phyloP scores from a whole-genome alignment of 2,113 vertebrate genomes.

The Gallinago paraguaiae region DNA sequence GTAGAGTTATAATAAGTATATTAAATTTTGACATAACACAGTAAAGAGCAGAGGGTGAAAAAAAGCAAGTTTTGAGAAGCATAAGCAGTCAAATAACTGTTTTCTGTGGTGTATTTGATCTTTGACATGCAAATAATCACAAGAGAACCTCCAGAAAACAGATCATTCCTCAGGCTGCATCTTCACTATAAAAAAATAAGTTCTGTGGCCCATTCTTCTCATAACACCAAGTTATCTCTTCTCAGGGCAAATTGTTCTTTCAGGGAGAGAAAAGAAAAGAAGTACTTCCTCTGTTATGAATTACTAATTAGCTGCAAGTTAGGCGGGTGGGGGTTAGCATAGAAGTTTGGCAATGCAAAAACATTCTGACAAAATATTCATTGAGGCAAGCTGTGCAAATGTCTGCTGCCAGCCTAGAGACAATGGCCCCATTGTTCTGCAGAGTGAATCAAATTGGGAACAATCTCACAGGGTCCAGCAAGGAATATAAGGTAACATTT shows the following conservation, averaged over 20 bases:
- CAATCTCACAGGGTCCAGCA: not conserved
- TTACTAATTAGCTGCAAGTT: conserved; percentile 14
- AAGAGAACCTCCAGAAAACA: conserved; percentile 36
- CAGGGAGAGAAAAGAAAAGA: not conserved
- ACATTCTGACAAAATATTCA: conserved; percentile 33
- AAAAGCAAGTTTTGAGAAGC: not conserved
- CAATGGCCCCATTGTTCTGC: conserved; percentile 44
- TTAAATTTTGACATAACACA: not conserved
- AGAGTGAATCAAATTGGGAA: conserved; percentile 12
- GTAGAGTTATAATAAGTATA: not conserved
- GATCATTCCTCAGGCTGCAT: not conserved
- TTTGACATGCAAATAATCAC: conserved; percentile 46
- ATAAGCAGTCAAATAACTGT: not conserved
- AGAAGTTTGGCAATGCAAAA: not conserved
- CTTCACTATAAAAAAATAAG: conserved; percentile 22
- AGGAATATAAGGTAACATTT: conserved; percentile 42
- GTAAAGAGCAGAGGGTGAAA: not conserved
- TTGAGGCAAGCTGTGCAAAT: conserved; percentile 43
- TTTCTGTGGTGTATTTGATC: conserved; percentile 6
- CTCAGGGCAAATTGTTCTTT: conserved; percentile 24
- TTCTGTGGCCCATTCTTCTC: conserved; percentile 27
- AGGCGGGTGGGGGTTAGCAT: not conserved
- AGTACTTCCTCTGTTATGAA: conserved; percentile 3
- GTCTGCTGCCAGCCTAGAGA: conserved; percentile 24
- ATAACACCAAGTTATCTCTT: not conserved